Evolutionary conservation across 2,113 vertebrate species (phyloP), one percentile per base, ranked within the genome.

Genomic region (Pao palembangensis): DNA sequence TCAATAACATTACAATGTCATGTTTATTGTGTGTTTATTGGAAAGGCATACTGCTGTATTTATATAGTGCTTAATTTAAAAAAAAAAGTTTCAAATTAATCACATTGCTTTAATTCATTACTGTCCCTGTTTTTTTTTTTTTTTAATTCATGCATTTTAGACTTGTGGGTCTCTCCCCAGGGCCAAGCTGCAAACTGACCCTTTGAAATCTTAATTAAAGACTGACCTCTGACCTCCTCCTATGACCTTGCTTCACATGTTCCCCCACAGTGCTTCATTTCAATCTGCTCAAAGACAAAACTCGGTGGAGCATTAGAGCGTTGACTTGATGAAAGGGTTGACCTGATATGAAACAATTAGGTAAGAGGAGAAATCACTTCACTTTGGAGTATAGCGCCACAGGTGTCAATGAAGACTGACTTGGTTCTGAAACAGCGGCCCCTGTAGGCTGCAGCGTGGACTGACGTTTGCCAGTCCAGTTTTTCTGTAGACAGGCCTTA

Each of bases 181-280:
- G 52, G 71, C 58, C 53, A 49, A 64, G 54, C 73, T 55, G 28
- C 51, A 53, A 77, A 80, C 56, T 67, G 74, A 75, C 69, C 75
- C 71, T 73, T 17, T 76, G 68, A 82, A 69, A 25, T 66, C 69
- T 67, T 76, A 75, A 85, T 58, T 76, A 60, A 81, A 65, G 63
- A 11, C 42, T 51, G 44, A 71, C 64, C 75, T 84, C 55, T 79
- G 69, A 73, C 83, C 74, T 66, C 57, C 46, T 50, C 42, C 52
- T 13, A 55, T 82, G 69, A 73, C 21, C 31, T 61, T 66, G 63
- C 54, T 59, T 64, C 48, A 34, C 46, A n/a, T 65, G 50, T 64
- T 50, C 18, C 44, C 57, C 38, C 0, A 1, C 5, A 46, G 51
- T 34, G 47, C 15, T 8, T 8, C 18, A n/a, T 54, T 7, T 75